Evolutionary conservation across 2,888 invertebrate genomes (phyloP).

Genomic region (Saturnia pavonia): DNA sequence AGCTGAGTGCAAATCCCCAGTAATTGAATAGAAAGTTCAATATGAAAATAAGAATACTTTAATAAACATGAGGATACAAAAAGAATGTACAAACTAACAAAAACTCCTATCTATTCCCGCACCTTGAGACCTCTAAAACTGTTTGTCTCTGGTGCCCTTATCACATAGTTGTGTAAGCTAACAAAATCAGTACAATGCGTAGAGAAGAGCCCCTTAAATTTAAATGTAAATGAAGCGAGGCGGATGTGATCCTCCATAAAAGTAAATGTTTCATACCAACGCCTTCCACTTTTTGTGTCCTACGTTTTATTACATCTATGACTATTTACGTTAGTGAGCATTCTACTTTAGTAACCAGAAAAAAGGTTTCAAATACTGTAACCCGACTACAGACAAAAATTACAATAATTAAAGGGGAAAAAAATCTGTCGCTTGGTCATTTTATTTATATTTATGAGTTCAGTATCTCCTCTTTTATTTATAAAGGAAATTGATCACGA

Average conservation of each 20-base stretch:
- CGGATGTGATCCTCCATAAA: constrained; percentile 45
- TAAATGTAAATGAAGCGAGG: constrained; percentile 39
- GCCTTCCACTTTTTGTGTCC: constrained; percentile 35
- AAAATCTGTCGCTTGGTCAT: too few species aligned
- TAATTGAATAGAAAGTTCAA: neutral
- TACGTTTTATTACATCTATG: constrained; percentile 40
- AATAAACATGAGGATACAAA: neutral
- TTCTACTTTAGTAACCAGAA: neutral
- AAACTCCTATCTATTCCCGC: neutral
- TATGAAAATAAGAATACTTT: neutral
- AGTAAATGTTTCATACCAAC: constrained; percentile 45
- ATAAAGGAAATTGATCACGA: too few species aligned
- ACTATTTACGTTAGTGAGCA: constrained; percentile 29
- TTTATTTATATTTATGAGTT: too few species aligned
- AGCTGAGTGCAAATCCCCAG: too few species aligned
- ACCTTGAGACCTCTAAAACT: neutral
- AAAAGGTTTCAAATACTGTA: too few species aligned
- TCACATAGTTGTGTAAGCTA: constrained; percentile 10
- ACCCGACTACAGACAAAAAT: too few species aligned
- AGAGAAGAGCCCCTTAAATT: constrained; percentile 36
- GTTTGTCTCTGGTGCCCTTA: neutral
- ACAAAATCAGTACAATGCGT: constrained; percentile 36
- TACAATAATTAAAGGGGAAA: too few species aligned
- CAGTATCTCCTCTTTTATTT: too few species aligned
- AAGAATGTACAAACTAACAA: neutral